These are phyloP conservation scores for Sarcophilus harrisii DNA, from an alignment of 2,797 vertebrate species.

Conservation along the genomic window DNA sequence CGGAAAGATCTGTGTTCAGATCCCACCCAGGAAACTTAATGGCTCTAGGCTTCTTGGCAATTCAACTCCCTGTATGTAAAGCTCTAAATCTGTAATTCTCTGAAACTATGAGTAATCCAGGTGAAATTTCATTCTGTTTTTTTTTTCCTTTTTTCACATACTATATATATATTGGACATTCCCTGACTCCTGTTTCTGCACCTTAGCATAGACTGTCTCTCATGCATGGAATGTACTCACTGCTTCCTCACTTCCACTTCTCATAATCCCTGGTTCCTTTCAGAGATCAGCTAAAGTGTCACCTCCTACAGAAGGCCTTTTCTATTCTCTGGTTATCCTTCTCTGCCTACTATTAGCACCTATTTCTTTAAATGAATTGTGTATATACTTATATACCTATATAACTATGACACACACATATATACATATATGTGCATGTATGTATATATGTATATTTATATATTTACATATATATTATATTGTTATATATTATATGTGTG, in stretches of 20 bases:
- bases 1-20: background rate
- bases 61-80: background rate
- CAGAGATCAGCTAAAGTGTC: background rate
- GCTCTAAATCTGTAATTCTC: background rate
- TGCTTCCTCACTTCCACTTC: background rate
- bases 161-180: background rate
- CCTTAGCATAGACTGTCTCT: background rate
- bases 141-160: accelerated
- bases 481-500: too few species aligned
- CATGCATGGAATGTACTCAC: background rate
- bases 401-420: background rate
- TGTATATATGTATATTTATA: too few species aligned
- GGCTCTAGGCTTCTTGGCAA: background rate
- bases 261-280: background rate
- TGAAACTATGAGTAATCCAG: background rate
- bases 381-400: background rate
- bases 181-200: background rate
- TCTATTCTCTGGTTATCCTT: background rate
- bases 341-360: background rate
- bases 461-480: too few species aligned
- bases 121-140: background rate
- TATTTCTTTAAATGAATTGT: background rate
- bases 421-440: background rate
- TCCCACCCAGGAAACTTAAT: background rate
- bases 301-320: background rate